Percentiles rank a stretch among this genome's conserved stretches.
Evolutionary conservation across 2,797 vertebrate genomes (phyloP).

Genomic region (Bradypodion pumilum): DNA sequence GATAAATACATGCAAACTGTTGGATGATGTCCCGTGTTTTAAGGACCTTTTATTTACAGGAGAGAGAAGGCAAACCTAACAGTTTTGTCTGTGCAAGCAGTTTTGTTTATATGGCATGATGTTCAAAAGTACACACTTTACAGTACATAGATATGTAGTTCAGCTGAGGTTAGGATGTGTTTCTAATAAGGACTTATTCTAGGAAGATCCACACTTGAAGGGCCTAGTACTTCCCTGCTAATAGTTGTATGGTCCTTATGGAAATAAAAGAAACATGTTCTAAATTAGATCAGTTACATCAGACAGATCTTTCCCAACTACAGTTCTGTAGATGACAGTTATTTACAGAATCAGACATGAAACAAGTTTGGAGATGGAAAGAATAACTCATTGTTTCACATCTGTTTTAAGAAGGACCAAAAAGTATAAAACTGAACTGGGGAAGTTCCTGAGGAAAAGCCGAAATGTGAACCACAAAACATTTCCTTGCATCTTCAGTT

Average conservation of each 20-base stretch:
- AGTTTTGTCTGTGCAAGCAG: not conserved
- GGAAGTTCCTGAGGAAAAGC: too few species aligned
- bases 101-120: not conserved
- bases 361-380: not conserved
- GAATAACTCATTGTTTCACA: not conserved
- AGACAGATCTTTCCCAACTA: not conserved
- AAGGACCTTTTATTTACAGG: too few species aligned
- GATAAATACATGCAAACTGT: too few species aligned
- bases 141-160: not conserved
- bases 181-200: not conserved
- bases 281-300: not conserved
- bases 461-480: too few species aligned
- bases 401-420: too few species aligned
- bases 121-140: not conserved
- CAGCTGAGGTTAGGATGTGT: not conserved
- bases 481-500: too few species aligned
- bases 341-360: slow-evolving; percentile 4
- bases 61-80: too few species aligned
- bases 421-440: too few species aligned
- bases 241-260: not conserved
- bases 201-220: not conserved
- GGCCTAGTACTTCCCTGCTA: too few species aligned
- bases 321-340: not conserved
- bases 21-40: too few species aligned
- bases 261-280: not conserved